Evolutionary conservation across 2,797 vertebrate genomes (phyloP), one percentile per base, ranked within the genome.

Genomic region (Pachyuromys duprasi): DNA sequence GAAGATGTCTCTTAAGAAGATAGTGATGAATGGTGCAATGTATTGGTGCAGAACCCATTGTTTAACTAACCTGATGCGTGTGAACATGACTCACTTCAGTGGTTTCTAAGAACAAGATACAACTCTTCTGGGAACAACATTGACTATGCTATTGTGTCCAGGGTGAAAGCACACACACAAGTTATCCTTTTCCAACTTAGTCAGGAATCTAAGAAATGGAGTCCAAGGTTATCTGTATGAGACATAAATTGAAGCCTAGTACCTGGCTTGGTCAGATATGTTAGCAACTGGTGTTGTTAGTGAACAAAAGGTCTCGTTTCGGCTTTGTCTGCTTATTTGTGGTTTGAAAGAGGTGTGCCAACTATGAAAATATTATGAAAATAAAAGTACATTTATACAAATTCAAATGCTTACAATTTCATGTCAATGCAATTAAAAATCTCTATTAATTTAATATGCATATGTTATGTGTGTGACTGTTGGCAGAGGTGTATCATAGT

Each of bases 281-380:
- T 83, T 72, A 49, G 55, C 49, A 72, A 4, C 39, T 70, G 8
- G 42, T 65, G 42, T 14, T 86, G 49, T 33, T 62, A 57, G 53
- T 31, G 31, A 17, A 7, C 1, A 57, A 87, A 84, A 57, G 79
- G 62, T 92, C 57, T 33, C 49, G 26, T 9, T 87, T 88, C 67
- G 26, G 12, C 13, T 91, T 69, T 82, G 33, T 36, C 57, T 79
- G 57, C 15, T 91, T 26, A 18, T n/a, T 74, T 92, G 95, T 82
- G 63, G 12, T 45, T 90, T 87, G 45, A 92, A 49, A 72, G 74
- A 74, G 62, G 72, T 74, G 4, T 89, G 67, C 79, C 75, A 81
- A 26, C 70, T 90, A 69, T 84, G 86, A 81, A 95, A 88, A 82
- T 86, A 75, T 20, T 93, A 24, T 31, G 31, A 92, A 91, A 80